Conservation (phyloP, 2,113 vertebrate species). For the Oenanthe oenanthe region DNA sequence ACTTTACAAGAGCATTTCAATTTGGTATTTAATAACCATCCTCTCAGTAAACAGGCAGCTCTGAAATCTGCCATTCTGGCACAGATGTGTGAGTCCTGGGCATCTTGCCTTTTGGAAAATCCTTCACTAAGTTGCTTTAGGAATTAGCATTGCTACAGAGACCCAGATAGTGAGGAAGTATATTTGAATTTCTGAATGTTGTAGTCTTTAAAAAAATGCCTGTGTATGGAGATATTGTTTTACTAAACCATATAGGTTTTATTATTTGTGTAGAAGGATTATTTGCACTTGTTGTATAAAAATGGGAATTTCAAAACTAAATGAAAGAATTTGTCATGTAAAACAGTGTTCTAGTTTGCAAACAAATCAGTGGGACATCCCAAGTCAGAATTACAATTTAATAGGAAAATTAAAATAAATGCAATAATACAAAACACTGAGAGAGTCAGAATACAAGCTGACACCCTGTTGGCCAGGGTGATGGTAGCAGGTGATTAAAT, state of each 20-base stretch:
- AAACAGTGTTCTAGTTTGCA: neutral
- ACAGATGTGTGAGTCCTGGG: neutral
- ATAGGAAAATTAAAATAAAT: neutral
- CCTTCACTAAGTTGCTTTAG: neutral
- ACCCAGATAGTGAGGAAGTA: neutral
- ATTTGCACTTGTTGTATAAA: neutral
- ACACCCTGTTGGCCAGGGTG: no score
- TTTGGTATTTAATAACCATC: neutral
- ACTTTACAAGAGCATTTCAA: neutral
- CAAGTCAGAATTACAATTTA: neutral
- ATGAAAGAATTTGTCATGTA: neutral
- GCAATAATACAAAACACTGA: neutral
- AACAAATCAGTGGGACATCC: neutral
- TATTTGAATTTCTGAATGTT: neutral
- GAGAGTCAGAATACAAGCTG: neutral
- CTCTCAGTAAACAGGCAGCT: neutral
- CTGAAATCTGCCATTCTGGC: neutral
- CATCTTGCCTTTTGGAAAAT: neutral
- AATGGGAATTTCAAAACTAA: neutral
- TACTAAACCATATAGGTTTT: neutral
- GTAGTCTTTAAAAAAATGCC: neutral
- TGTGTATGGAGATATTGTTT: neutral
- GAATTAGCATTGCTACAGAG: neutral
- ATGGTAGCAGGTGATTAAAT: neutral
- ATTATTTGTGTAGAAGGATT: neutral